Percentiles rank a stretch among this genome's conserved stretches.
Evolutionary conservation across 2,888 invertebrate species (phyloP).

Genomic region (Ectropis crepuscularia): DNA sequence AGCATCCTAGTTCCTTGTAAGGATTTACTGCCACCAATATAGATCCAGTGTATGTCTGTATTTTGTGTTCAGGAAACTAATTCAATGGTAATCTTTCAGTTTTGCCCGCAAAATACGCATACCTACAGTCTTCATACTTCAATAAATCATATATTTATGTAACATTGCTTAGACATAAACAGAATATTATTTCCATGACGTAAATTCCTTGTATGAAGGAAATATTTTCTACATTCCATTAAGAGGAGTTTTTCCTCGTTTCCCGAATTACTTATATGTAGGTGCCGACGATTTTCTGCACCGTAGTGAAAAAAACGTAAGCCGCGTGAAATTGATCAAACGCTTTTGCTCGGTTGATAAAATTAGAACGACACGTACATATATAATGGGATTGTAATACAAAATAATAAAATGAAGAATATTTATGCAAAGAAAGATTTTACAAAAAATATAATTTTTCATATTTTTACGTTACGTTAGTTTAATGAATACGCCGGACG

Average conservation of each 20-base stretch:
- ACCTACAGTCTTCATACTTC: too few species aligned
- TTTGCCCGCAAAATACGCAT: too few species aligned
- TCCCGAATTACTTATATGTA: background rate
- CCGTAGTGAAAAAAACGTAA: conserved; percentile 5
- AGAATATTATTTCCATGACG: background rate
- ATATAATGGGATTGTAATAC: conserved; percentile 15
- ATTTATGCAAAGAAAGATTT: background rate
- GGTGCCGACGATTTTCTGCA: conserved; percentile 7
- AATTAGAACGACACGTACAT: conserved; percentile 18
- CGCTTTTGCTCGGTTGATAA: conserved; percentile 13
- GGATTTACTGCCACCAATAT: conserved; percentile 97
- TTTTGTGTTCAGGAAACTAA: conserved; percentile 79
- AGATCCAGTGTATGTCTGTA: conserved; percentile 96
- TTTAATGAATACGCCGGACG: too few species aligned
- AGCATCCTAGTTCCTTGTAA: conserved; percentile 95
- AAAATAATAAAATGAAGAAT: conserved; percentile 15
- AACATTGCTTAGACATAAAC: background rate
- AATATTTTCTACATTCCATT: background rate
- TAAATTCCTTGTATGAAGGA: background rate
- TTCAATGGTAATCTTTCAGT: background rate
- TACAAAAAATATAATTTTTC: conserved; percentile 12
- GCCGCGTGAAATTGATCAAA: conserved; percentile 15
- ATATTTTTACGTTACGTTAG: too few species aligned
- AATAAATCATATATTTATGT: background rate
- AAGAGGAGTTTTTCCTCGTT: background rate